Evolutionary conservation across 1,140 invertebrate genomes (phyloP), one percentile per base, ranked within the genome.

Genomic region (Gryllus bimaculatus): DNA sequence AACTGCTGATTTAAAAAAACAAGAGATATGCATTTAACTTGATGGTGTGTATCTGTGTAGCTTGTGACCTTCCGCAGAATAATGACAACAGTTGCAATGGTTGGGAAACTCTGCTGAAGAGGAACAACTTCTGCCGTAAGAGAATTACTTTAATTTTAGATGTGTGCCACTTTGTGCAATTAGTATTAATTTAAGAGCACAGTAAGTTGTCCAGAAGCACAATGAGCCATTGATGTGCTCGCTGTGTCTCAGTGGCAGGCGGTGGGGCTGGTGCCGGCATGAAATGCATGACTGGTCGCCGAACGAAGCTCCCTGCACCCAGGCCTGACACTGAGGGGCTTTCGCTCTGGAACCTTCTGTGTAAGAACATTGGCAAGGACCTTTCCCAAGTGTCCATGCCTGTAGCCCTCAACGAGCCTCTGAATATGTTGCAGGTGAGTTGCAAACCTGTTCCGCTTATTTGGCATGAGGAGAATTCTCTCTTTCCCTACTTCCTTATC

Each of bases 341-440:
- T 13, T 93, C 91, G 74, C 85, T 95, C 10, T 95, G 93, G 92
- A 94, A 93, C 85, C 87, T 95, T 66, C 85, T 96, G 21, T 92
- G 93, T 83, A 92, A 93, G 85, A 95, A 95, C 84, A 95, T 96
- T 80, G 94, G 94, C 74, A 95, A 95, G 85, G 95, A 96, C 85
- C 86, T 96, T 79, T 94, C 93, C 18, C 93, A 95, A 85, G 80
- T 80, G 7, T 80, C 80, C 15, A 80, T 80, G 93, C 94, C 89
- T 0, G 94, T 96, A 18, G 92, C 93, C 49, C 90, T 96, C 82
- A 96, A 96, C 85, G 95, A 96, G 85, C 95, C 94, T 15, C 85
- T 96, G 3, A 95, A 93, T 84, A 94, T 95, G 86, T 86, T 96
- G 77, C 93, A 92, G 86, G 88, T 89, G 79, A 80, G 73, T 13